Percentiles rank a stretch among this genome's conserved stretches.
These are phyloP conservation scores for Portevinia maculata DNA, from an alignment of 2,888 invertebrate genomes.

Conservation along the genomic window DNA sequence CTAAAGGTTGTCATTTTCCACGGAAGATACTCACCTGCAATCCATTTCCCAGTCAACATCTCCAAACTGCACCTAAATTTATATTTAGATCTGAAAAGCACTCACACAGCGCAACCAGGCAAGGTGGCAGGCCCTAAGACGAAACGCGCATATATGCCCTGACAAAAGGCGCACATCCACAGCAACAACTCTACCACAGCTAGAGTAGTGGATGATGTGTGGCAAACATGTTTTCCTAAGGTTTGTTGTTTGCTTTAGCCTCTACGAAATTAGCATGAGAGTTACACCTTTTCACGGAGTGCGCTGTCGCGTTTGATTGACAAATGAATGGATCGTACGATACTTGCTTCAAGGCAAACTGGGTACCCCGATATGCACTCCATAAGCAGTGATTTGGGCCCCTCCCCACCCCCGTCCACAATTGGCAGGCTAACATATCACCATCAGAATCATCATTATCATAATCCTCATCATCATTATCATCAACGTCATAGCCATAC, in stretches of 20 bases:
- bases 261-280: slow-evolving; percentile 67
- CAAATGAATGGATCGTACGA: slow-evolving; percentile 70
- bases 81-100: slow-evolving; percentile 51
- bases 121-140: slow-evolving; percentile 40
- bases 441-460: slow-evolving; percentile 54
- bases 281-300: slow-evolving; percentile 68
- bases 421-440: slow-evolving; percentile 70
- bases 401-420: slow-evolving; percentile 24
- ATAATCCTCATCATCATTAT: slow-evolving; percentile 52
- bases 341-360: slow-evolving; percentile 19
- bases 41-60: slow-evolving; percentile 43
- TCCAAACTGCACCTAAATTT: slow-evolving; percentile 53
- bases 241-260: slow-evolving; percentile 63
- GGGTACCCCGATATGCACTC: background rate
- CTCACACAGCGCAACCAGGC: too few relatives aligned
- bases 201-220: slow-evolving; percentile 4
- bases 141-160: slow-evolving; percentile 14
- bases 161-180: slow-evolving; percentile 32
- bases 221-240: slow-evolving; percentile 62
- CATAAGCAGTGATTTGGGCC: slow-evolving; percentile 17
- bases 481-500: slow-evolving; percentile 28
- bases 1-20: slow-evolving; percentile 60
- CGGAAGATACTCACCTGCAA: slow-evolving; percentile 56
- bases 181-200: background rate
- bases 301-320: slow-evolving; percentile 70